Evolutionary conservation across 2,797 vertebrate genomes (phyloP), one percentile per base, ranked within the genome.

Genomic region (Chloroceryle amazona): DNA sequence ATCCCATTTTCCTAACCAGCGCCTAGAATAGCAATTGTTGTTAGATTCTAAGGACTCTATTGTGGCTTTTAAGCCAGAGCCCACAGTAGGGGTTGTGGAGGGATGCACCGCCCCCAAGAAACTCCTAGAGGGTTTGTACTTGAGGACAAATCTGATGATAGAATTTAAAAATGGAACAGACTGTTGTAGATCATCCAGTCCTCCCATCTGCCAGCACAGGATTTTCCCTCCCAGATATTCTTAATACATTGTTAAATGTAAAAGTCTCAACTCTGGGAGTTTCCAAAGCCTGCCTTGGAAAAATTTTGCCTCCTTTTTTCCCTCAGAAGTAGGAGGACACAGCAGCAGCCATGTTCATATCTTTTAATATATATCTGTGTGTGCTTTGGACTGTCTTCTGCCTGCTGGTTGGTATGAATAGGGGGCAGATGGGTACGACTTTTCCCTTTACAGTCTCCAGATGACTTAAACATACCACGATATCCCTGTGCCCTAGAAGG

Each of bases 11-110:
- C 96, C 97, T 98, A 98, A 97, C 96, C 97, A 97, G 93, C 0
- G 87, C 95, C 94, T 97, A 97, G 96, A 97, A 97, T 97, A 96
- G 96, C 97, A 97, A 97, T 97, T 98, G 97, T 97, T 97, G 96
- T 97, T 96, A 97, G 97, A 96, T 97, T 97, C 96, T 98, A 97
- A 96, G 97, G 91, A 94, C 94, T 97, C 96, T 97, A 97, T 98
- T 98, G 97, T 98, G 90, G 95, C 97, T 98, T 98, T 98, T 94
- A 97, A 98, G 88, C 96, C 93, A 91, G 95, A 96, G 95, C 92
- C 94, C 97, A 0, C 97, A 98, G 96, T 97, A 97, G 97, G 97
- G 96, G 95, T 96, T 97, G 81, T 91, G 70, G 87, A 90, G 81
- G 68, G 91, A 97, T 94, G 82, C 93, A 92, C 95, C 81, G 54